Conservation (phyloP, 2,113 vertebrate genomes). For the Paratilapia polleni region DNA sequence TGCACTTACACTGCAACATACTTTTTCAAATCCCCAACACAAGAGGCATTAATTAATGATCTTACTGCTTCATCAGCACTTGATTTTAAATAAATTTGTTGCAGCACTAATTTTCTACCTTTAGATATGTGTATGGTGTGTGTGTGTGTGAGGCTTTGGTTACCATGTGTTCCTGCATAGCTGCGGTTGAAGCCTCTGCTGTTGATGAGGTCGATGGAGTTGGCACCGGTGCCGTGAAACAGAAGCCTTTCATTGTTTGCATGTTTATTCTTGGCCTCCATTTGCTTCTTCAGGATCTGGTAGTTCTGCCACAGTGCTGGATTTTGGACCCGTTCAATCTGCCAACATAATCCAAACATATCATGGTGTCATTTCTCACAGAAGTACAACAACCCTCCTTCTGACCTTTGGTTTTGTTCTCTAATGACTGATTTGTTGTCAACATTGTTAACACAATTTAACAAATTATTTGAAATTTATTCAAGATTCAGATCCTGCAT, state of each 20-base stretch:
- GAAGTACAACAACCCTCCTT: neutral
- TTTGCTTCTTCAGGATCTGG: conserved; percentile 82
- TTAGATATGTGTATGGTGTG: too few relatives aligned
- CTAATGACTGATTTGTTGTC: neutral
- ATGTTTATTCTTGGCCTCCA: conserved; percentile 84
- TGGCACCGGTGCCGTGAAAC: conserved; percentile 85
- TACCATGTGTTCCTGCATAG: conserved; percentile 89
- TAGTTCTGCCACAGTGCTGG: conserved; percentile 85
- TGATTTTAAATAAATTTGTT: too few relatives aligned
- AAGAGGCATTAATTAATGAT: too few relatives aligned
- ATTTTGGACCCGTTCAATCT: conserved; percentile 92
- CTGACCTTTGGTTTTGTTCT: neutral
- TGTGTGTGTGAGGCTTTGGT: fast-evolving
- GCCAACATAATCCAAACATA: conserved; percentile 31
- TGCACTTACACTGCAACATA: too few relatives aligned
- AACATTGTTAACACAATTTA: neutral
- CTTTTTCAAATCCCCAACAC: too few relatives aligned
- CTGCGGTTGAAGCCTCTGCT: conserved; percentile 87
- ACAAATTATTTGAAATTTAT: neutral
- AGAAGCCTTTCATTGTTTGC: conserved; percentile 82
- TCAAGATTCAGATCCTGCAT: neutral
- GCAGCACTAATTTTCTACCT: neutral
- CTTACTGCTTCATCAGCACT: too few relatives aligned
- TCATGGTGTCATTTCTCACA: fast-evolving
- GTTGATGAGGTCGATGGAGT: conserved; percentile 78